These are phyloP conservation scores for Atethmia centrago DNA, from an alignment of 2,888 invertebrate genomes.

Conservation along the genomic window DNA sequence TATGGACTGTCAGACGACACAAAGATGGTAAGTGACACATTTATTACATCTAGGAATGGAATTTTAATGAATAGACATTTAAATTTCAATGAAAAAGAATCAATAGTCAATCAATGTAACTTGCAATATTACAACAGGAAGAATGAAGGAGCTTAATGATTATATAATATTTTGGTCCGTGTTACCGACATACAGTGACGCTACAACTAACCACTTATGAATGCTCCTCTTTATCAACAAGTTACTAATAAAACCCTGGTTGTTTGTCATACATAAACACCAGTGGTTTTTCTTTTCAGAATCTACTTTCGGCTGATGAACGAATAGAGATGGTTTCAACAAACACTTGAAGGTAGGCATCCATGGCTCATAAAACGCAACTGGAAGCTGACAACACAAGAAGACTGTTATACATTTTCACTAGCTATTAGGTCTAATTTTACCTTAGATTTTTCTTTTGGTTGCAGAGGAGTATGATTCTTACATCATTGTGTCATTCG, in stretches of 20 bases:
- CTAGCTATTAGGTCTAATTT: constrained; percentile 62
- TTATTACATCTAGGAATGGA: constrained; percentile 15
- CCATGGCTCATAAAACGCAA: constrained; percentile 75
- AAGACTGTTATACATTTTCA: constrained; percentile 70
- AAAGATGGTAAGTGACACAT: constrained; percentile 95
- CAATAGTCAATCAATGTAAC: constrained; percentile 23
- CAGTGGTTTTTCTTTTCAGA: constrained; percentile 97
- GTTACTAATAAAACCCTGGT: constrained; percentile 91
- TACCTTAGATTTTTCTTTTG: constrained; percentile 87
- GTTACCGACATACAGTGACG: constrained; percentile 89
- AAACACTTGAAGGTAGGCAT: constrained; percentile 86
- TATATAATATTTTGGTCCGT: constrained; percentile 88
- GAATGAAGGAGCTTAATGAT: constrained; percentile 84
- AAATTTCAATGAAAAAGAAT: not conserved
- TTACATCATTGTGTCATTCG: constrained; percentile 99
- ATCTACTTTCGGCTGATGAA: constrained; percentile 88
- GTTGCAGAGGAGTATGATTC: constrained; percentile 99
- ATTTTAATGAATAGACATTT: constrained; percentile 10
- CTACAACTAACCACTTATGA: constrained; percentile 87
- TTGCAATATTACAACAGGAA: constrained; percentile 24
- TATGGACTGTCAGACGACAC: constrained; percentile 99
- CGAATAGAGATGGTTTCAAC: constrained; percentile 83
- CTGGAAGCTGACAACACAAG: constrained; percentile 77
- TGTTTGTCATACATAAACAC: constrained; percentile 95
- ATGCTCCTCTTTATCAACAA: constrained; percentile 88